A percentile compares a stretch with the other conserved stretches of the same genome.
Conservation (phyloP, 2,888 invertebrate species). For the Oscheius myriophilus region DNA sequence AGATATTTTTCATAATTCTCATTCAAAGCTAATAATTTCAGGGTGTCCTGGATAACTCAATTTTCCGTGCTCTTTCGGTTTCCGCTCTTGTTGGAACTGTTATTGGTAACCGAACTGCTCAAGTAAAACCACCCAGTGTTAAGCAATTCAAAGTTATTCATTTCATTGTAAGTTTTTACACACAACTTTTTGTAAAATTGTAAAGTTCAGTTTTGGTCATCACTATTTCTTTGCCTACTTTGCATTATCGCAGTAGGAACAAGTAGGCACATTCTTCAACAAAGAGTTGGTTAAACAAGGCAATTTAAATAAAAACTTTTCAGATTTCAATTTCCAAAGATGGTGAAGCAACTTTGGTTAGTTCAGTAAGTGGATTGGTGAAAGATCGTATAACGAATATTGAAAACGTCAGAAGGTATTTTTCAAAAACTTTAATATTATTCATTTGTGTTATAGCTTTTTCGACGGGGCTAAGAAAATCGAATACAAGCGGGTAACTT, state of each 20-base stretch:
- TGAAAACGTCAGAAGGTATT: slow-evolving; percentile 5
- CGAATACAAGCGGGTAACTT: slow-evolving; percentile 12
- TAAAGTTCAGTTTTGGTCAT: slow-evolving; percentile 46
- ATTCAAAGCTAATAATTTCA: not conserved
- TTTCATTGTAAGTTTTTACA: slow-evolving; percentile 33
- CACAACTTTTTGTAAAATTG: not conserved
- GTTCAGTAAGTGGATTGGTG: slow-evolving; percentile 38
- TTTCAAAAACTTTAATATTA: slow-evolving; percentile 14
- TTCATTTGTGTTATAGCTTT: not conserved
- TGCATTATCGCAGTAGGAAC: slow-evolving; percentile 44
- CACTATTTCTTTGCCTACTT: slow-evolving; percentile 38
- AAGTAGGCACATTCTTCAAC: slow-evolving; percentile 42
- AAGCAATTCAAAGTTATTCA: slow-evolving; percentile 38
- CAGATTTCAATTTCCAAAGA: slow-evolving; percentile 39
- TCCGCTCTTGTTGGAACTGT: slow-evolving; percentile 42
- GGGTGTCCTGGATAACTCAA: slow-evolving; percentile 17
- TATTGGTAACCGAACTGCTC: slow-evolving; percentile 48
- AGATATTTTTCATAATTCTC: not conserved
- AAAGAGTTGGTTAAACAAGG: slow-evolving; percentile 9
- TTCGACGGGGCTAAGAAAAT: slow-evolving; percentile 17
- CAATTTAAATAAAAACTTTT: not conserved
- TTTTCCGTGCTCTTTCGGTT: slow-evolving; percentile 32
- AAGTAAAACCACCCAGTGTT: slow-evolving; percentile 14
- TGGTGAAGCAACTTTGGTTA: slow-evolving; percentile 36
- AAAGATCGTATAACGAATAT: slow-evolving; percentile 34